These are phyloP conservation scores for Ectropis grisescens DNA, from an alignment of 1,140 invertebrate species.

Conservation along the genomic window DNA sequence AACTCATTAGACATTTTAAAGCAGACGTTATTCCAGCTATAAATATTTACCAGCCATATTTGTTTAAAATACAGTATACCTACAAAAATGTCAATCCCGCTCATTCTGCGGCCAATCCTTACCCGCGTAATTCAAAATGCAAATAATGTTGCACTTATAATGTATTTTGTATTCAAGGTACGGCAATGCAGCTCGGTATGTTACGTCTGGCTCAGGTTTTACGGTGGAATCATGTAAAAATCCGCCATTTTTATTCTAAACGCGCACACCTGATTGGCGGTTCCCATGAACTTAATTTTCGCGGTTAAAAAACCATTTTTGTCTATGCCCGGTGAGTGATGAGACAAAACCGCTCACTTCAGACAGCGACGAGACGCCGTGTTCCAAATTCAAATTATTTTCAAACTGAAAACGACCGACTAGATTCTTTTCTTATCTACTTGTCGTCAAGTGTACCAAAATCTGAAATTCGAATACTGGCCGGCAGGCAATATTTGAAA, in stretches of 20 bases:
- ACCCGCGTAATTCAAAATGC: slow-evolving; percentile 63
- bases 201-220: slow-evolving; percentile 51
- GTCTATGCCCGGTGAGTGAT: too few species aligned
- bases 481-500: slow-evolving; percentile 59
- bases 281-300: slow-evolving; percentile 65
- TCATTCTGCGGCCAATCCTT: slow-evolving; percentile 12
- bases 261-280: slow-evolving; percentile 50
- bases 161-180: slow-evolving; percentile 55
- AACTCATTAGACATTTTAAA: too few species aligned
- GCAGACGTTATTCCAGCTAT: too few species aligned
- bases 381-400: too few species aligned
- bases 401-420: too few species aligned
- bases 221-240: slow-evolving; percentile 65
- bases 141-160: slow-evolving; percentile 62
- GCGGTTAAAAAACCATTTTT: slow-evolving; percentile 32
- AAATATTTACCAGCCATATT: too few species aligned
- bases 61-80: too few species aligned
- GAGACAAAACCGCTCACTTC: too few species aligned
- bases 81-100: too few species aligned
- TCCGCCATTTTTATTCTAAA: slow-evolving; percentile 50
- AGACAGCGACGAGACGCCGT: too few species aligned
- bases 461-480: slow-evolving; percentile 63
- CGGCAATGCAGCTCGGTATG: slow-evolving; percentile 29
- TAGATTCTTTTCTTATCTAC: too few species aligned
- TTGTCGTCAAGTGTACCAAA: slow-evolving; percentile 9